A percentile compares a stretch with the other conserved stretches of the same genome.
Conservation (phyloP, 1,140 invertebrate genomes). For the Glossosoma conforme region DNA sequence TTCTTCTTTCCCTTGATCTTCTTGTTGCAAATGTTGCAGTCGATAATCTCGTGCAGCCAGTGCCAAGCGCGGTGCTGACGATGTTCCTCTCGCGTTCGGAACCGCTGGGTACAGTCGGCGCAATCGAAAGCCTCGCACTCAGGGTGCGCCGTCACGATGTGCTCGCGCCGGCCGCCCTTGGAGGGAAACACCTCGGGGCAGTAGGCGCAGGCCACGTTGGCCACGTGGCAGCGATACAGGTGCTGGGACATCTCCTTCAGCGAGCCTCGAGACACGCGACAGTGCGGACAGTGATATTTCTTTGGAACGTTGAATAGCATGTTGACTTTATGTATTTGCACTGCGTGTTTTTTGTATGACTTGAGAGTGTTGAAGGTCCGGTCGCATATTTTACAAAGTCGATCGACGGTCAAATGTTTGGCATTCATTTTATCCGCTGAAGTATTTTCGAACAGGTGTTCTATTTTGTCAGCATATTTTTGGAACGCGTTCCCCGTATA, state of each 20-base stretch:
- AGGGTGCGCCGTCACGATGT: slow-evolving; percentile 7
- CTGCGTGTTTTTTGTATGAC: slow-evolving; percentile 5
- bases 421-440: too few relatives aligned
- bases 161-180: slow-evolving; percentile 5
- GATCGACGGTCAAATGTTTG: too few relatives aligned
- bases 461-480: too few relatives aligned
- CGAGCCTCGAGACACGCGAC: neutral
- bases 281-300: slow-evolving; percentile 3
- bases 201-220: slow-evolving; percentile 3
- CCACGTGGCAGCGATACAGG: slow-evolving; percentile 10
- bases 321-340: neutral
- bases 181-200: slow-evolving; percentile 7
- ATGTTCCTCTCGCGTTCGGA: neutral
- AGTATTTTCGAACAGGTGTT: too few relatives aligned
- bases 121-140: slow-evolving; percentile 7
- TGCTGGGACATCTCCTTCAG: slow-evolving; percentile 6
- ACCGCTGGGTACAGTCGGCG: slow-evolving; percentile 2
- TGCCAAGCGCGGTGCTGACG: slow-evolving; percentile 12
- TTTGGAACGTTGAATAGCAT: neutral
- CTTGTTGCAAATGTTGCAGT: slow-evolving; percentile 13
- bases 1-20: slow-evolving; percentile 17
- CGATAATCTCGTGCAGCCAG: slow-evolving; percentile 10
- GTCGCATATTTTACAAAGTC: slow-evolving; percentile 8
- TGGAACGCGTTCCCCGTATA: too few relatives aligned
- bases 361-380: slow-evolving; percentile 4